Evolutionary conservation across 2,888 invertebrate species (phyloP), one percentile per base, ranked within the genome.

Genomic region (Dasypogon diadema): DNA sequence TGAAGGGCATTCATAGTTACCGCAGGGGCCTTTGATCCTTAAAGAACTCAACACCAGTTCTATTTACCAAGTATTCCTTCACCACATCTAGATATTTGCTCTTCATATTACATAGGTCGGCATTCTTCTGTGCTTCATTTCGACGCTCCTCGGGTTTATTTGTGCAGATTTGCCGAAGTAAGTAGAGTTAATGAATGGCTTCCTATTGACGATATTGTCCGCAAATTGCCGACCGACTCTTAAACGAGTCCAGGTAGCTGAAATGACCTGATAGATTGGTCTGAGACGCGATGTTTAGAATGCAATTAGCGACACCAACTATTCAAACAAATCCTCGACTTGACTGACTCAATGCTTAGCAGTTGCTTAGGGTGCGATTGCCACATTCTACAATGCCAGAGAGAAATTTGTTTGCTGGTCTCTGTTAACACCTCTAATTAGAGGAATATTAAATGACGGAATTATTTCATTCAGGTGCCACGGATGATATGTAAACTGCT

Each of bases 281-380:
- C 14, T n/a, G 46, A 46, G 65, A 46, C 63, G 3, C 30, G 30
- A 8, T 65, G 46, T 48, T 48, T 65, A 24, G 24, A 46, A 37
- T 65, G 24, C 48, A 65, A 65, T 65, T 65, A 65, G 65, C 65
- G 65, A 65, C 48, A 48, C 65, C n/a, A 65, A 12, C 65, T 14
- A 48, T 18, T 4, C n/a, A 21, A 65, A 22, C 22, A 65, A 46
- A 26, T 65, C n/a, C 48, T n/a, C 24, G 4, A 14, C 21, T n/a
- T n/a, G 46, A 12, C 12, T 12, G 42, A 2, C n/a, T 42, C 42
- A 42, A 12, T 12, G 42, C 3, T 12, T 3, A 3, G 30, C 3
- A 30, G 30, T 30, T 30, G 30, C 30, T 30, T 30, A 30, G 8
- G 8, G 30, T 30, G 30, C 30, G 30, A 30, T 5, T 30, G 30